phyloP scores from a whole-genome alignment of 2,888 invertebrate genomes.

The Hypercompe scribonia region DNA sequence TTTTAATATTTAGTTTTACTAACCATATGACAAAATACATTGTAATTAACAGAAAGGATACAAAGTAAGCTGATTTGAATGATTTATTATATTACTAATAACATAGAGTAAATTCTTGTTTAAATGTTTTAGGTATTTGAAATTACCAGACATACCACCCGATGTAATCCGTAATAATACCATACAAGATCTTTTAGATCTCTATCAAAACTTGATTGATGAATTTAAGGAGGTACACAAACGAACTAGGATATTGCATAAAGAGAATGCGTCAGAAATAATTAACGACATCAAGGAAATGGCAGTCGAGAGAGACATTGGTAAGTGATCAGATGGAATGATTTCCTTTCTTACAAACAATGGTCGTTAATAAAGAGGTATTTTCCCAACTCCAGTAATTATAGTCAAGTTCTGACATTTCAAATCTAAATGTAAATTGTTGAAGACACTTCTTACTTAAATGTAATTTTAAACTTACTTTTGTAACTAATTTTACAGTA shows the following conservation, averaged over 20 bases:
- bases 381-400: constrained; percentile 49
- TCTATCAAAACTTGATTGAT: constrained; percentile 91
- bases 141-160: constrained; percentile 89
- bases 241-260: constrained; percentile 88
- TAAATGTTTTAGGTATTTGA: constrained; percentile 72
- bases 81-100: too few relatives aligned
- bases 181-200: constrained; percentile 89
- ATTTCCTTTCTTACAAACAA: constrained; percentile 77
- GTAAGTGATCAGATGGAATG: constrained; percentile 73
- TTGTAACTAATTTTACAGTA: constrained; percentile 66
- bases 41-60: too few relatives aligned
- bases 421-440: constrained; percentile 34
- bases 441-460: constrained; percentile 28
- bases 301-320: constrained; percentile 94
- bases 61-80: too few relatives aligned
- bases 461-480: constrained; percentile 13
- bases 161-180: constrained; percentile 92
- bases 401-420: constrained; percentile 50
- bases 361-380: constrained; percentile 49
- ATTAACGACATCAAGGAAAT: constrained; percentile 94
- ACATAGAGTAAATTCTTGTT: neutral
- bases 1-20: too few relatives aligned
- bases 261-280: constrained; percentile 91
- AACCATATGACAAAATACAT: too few relatives aligned
- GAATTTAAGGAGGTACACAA: constrained; percentile 94